Conservation (phyloP, 2,888 invertebrate species). For the Trimorus sp. region DNA sequence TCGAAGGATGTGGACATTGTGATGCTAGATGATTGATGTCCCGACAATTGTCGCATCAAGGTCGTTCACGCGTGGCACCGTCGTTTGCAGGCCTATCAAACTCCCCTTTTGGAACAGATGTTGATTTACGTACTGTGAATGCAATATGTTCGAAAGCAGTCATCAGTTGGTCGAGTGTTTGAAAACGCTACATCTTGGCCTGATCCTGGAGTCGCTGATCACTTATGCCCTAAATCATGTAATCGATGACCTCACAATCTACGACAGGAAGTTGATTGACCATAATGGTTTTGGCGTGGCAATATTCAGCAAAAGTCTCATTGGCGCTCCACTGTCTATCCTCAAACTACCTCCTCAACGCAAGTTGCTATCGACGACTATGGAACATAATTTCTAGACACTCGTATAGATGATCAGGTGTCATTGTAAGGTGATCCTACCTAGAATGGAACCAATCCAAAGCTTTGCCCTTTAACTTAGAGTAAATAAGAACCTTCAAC, state of each 20-base stretch:
- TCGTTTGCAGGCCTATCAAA: no score
- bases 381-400: not conserved
- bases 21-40: not conserved
- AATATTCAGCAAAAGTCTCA: slow-evolving; percentile 6
- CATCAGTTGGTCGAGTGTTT: not conserved
- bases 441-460: slow-evolving; percentile 21
- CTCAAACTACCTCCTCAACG: slow-evolving; percentile 15
- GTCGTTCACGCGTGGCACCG: not conserved
- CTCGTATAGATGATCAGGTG: not conserved
- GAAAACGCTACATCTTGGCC: slow-evolving; percentile 14
- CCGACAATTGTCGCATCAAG: not conserved
- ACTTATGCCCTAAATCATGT: slow-evolving; percentile 13
- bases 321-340: not conserved
- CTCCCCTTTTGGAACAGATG: no score
- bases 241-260: slow-evolving; percentile 12
- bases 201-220: slow-evolving; percentile 11
- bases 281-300: slow-evolving; percentile 4
- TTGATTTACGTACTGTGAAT: no score
- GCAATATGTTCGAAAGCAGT: not conserved
- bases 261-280: not conserved
- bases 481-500: slow-evolving; percentile 9
- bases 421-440: not conserved
- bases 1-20: no score
- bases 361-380: not conserved
- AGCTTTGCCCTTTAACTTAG: slow-evolving; percentile 7